Base-by-base conservation (phyloP, 2,797 vertebrate genomes). In the Lagorchestes hirsutus region DNA sequence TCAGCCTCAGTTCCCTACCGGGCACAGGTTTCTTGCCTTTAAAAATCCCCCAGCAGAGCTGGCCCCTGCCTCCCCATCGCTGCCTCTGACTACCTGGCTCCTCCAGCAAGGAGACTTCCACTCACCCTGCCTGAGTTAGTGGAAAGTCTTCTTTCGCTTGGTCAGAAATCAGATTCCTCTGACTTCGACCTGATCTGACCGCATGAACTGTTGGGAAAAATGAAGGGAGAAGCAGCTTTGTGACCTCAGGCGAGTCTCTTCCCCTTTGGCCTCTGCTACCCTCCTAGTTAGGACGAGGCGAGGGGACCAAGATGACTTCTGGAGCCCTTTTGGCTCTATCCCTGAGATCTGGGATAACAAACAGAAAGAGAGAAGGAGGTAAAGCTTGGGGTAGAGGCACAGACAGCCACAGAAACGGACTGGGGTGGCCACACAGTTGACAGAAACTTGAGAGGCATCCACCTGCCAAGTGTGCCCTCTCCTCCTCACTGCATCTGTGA, bases 361-460 rank as follows among this genome's bases (percentile, higher is more conserved):
- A 27, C 22, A 90, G 28, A 46, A 22, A 11, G 87, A 29, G 50
- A 91, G 54, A 91, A 55, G 54, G 31, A 5, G 4, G 11, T 13
- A 31, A 34, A 54, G 90, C 16, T 5, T 16, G 52, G 54, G 2
- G 8, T 1, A 18, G 16, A 74, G 67, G 5, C 16, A 54, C 16
- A 91, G 90, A 54, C 5, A 0, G 28, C 28, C 50, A 29, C 40
- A 52, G 74, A 82, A 12, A 40, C 2, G 27, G 74, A 46, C 5
- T 0, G 31, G 54, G 27, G 59, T 10, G 9, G 57, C 52, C 0
- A 5, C 90, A 3, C 22, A 22, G 29, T 55, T 50, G 40, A 16
- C 6, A 0, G 0, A 3, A 55, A 16, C 59, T n/a, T n/a, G 58
- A 55, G 0, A 5, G 0, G 2, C 3, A 5, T 46, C 54, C 4